Conservation (phyloP, 2,797 vertebrate genomes). For the Mus spretus region DNA sequence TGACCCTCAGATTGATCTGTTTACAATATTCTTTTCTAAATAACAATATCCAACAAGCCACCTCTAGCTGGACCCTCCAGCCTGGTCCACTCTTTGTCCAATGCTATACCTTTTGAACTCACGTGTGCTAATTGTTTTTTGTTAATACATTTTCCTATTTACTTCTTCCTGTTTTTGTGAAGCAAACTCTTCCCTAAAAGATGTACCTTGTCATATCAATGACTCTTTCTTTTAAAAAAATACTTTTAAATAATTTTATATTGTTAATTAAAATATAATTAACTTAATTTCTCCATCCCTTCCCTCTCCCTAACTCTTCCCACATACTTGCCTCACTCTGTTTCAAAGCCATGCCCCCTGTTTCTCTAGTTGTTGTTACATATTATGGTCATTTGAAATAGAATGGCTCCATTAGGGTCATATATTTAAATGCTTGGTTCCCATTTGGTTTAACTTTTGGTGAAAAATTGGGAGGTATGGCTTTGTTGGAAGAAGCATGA, state of each 20-base stretch:
- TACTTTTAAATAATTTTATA: background rate
- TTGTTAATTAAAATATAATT: background rate
- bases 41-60: background rate
- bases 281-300: background rate
- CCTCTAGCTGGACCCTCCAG: background rate
- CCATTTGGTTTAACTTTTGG: background rate
- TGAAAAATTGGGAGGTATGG: background rate
- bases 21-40: background rate
- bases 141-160: background rate
- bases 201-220: background rate
- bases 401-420: background rate
- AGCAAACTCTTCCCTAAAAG: constrained; percentile 5
- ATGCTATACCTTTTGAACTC: background rate
- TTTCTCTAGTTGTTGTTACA: background rate
- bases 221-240: background rate
- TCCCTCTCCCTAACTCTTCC: background rate
- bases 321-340: background rate
- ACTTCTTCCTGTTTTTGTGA: background rate
- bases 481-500: background rate
- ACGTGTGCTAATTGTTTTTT: background rate
- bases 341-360: background rate
- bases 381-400: background rate
- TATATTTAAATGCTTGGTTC: background rate
- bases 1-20: background rate
- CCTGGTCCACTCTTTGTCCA: background rate